Evolutionary conservation across 2,797 vertebrate species (phyloP), one percentile per base, ranked within the genome.

Genomic region (Trachurus trachurus): DNA sequence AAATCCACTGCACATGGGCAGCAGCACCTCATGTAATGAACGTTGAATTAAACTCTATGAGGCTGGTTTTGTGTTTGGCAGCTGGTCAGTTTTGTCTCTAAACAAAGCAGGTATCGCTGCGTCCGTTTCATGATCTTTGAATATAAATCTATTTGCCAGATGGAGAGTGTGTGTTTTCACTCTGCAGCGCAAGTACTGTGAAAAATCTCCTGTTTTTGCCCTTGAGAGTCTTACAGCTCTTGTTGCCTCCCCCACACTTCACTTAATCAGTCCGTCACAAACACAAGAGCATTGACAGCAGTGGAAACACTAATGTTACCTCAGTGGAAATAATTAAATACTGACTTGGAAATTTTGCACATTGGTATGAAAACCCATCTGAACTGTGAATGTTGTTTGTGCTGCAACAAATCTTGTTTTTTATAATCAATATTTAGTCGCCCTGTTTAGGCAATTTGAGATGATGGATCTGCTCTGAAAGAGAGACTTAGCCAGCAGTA

Each of bases 391-490:
- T 60, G 9, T 19, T 6, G 45, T 61, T 45, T 49, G 6, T 70
- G 50, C 22, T 37, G 34, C 34, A 37, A 37, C 34, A 37, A 37
- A 37, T 37, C 7, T 37, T 37, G 34, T 37, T 26, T 71, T 50
- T 60, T 12, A 21, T 42, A 11, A 66, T 64, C 34, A 72, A 82
- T 60, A 45, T 26, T 54, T 45, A 44, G 34, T 11, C 9, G 1
- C 31, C 60, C 49, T 19, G 16, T 17, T 44, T 5, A 26, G 19
- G 58, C 54, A 40, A 9, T 26, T 71, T 71, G 29, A 39, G 5
- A 66, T 65, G 68, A 76, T 9, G 0, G 54, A 61, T 74, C 54
- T 58, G 44, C 66, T 76, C 61, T 67, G 26, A 42, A 69, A 60
- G 56, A 37, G 53, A 54, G 50, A 31, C 19, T 57, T 7, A 45